Evolutionary conservation across 1,140 invertebrate genomes (phyloP).

Genomic region (Aphaenogaster floridana): DNA sequence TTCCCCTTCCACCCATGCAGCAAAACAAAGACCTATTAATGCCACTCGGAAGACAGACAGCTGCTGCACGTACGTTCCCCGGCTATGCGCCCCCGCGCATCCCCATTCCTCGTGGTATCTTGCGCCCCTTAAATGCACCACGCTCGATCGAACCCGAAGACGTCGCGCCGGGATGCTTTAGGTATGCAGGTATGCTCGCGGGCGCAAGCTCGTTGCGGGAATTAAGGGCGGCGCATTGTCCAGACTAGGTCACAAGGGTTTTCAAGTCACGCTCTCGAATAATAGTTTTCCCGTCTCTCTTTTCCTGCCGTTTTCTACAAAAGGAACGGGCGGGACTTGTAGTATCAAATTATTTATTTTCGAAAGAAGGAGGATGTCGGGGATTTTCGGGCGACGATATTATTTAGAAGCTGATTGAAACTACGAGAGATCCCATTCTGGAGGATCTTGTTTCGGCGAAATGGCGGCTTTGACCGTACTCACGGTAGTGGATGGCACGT

Average conservation of each 20-base stretch:
- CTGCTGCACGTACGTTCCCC: constrained; percentile 39
- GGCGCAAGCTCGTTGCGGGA: constrained; percentile 44
- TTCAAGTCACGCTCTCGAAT: background rate
- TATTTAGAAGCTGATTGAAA: constrained; percentile 19
- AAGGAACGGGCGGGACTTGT: too few species aligned
- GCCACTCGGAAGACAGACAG: constrained; percentile 75
- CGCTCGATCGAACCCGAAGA: constrained; percentile 57
- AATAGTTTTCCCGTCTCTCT: constrained; percentile 27
- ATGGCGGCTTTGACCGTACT: constrained; percentile 14
- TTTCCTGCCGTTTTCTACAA: background rate
- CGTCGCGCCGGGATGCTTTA: constrained; percentile 7
- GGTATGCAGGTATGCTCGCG: constrained; percentile 22
- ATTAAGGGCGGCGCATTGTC: constrained; percentile 54
- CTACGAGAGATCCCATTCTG: background rate
- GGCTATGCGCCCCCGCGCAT: background rate
- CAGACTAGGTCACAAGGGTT: constrained; percentile 48
- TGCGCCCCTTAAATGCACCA: constrained; percentile 46
- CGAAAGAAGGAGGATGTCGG: background rate
- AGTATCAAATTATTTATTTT: background rate
- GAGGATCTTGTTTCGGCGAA: background rate
- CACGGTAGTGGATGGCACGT: background rate
- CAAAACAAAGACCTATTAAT: constrained; percentile 83
- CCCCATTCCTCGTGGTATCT: constrained; percentile 26
- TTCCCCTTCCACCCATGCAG: constrained; percentile 39
- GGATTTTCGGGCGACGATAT: background rate